These are phyloP conservation scores for Clarias pachynema DNA, from an alignment of 2,797 vertebrate species.

Conservation along the genomic window DNA sequence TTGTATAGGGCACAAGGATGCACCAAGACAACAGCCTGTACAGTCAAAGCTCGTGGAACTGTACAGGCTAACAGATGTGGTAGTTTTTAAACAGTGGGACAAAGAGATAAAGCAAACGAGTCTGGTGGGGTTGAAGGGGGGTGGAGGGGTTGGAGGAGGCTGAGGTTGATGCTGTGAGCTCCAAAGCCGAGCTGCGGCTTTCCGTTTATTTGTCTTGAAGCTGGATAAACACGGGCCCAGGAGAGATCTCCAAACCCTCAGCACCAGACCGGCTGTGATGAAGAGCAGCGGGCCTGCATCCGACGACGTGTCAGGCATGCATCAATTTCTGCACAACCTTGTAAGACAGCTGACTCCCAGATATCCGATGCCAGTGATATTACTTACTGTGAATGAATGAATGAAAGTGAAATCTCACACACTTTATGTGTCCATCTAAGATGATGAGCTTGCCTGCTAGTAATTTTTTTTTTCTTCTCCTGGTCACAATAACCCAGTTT, in stretches of 20 bases:
- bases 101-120: not conserved
- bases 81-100: not conserved
- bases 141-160: not conserved
- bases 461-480: not conserved
- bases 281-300: constrained; percentile 17
- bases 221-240: constrained; percentile 55
- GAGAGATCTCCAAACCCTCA: constrained; percentile 51
- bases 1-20: no score
- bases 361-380: not conserved
- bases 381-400: not conserved
- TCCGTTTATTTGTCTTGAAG: constrained; percentile 58
- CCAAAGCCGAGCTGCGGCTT: constrained; percentile 39
- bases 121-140: not conserved
- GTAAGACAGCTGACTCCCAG: constrained; percentile 1
- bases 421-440: not conserved
- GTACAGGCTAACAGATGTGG: not conserved
- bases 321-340: not conserved
- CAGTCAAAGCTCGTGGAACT: not conserved
- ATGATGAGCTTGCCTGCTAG: not conserved
- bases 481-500: constrained; percentile 15
- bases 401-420: not conserved
- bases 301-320: constrained; percentile 4
- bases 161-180: constrained; percentile 29
- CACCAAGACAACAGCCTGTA: not conserved
- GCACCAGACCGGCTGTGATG: constrained; percentile 35